These are phyloP conservation scores for Anticlea derivata DNA, from an alignment of 2,888 invertebrate species.

Conservation along the genomic window DNA sequence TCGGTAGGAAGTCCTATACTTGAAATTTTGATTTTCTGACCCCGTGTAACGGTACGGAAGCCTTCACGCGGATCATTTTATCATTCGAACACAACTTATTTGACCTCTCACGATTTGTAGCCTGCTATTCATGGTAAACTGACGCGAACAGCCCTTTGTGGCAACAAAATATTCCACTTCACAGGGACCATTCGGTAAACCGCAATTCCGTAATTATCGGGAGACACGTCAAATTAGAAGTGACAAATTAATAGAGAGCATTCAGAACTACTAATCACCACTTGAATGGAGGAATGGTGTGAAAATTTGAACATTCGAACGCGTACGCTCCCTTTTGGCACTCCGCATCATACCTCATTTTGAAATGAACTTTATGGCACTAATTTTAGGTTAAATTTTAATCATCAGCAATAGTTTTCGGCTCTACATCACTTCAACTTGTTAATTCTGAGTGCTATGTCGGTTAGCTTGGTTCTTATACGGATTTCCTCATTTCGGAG, in stretches of 20 bases:
- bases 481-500: no score
- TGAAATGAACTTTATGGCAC: not conserved
- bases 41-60: no score
- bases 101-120: no score
- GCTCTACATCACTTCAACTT: no score
- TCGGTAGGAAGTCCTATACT: no score
- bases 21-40: no score
- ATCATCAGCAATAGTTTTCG: no score
- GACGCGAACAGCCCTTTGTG: constrained; percentile 10
- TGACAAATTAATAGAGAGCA: constrained; percentile 69
- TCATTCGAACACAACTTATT: no score
- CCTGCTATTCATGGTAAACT: not conserved
- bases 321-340: constrained; percentile 7
- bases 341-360: not conserved
- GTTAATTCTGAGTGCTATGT: no score
- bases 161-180: constrained; percentile 25
- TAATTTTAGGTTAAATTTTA: no score
- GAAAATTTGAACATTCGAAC: constrained; percentile 56
- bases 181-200: constrained; percentile 43
- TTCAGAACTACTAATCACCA: constrained; percentile 63
- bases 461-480: no score
- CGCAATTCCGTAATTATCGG: constrained; percentile 57
- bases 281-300: constrained; percentile 61
- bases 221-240: constrained; percentile 58
- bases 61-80: no score